These are phyloP conservation scores for Lypha dubia DNA, from an alignment of 2,888 invertebrate genomes.

Conservation along the genomic window DNA sequence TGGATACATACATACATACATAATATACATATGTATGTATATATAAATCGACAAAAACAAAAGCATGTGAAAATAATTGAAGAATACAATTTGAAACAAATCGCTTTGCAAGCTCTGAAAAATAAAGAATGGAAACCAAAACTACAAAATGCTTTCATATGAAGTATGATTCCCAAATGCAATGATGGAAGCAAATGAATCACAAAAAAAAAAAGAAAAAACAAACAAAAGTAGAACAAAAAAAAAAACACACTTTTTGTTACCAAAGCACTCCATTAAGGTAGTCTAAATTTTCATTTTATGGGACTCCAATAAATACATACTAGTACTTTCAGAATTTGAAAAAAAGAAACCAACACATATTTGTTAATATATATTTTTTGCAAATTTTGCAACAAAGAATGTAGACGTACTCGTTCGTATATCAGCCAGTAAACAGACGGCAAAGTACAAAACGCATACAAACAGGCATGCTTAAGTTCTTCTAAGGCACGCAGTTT, in stretches of 20 bases:
- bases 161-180: conserved; percentile 58
- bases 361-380: conserved; percentile 11
- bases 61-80: conserved; percentile 10
- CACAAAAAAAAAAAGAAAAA: not conserved
- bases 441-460: conserved; percentile 6
- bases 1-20: no score
- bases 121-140: conserved; percentile 1
- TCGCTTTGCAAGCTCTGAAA: conserved; percentile 45
- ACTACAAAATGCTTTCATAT: conserved; percentile 34
- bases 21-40: no score
- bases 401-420: conserved; percentile 40
- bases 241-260: conserved; percentile 4
- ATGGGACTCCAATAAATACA: conserved; percentile 36
- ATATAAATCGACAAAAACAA: no score
- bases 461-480: conserved; percentile 13
- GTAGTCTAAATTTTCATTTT: conserved; percentile 24
- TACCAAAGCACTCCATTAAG: conserved; percentile 27
- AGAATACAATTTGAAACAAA: conserved; percentile 57
- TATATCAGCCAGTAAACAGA: conserved; percentile 33
- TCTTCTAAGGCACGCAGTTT: conserved; percentile 44
- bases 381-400: conserved; percentile 14
- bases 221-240: not conserved
- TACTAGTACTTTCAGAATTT: conserved; percentile 22
- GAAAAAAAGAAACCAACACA: not conserved
- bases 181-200: conserved; percentile 33